Base-by-base conservation (phyloP, 2,888 invertebrate genomes). In the Lasiommata megera region DNA sequence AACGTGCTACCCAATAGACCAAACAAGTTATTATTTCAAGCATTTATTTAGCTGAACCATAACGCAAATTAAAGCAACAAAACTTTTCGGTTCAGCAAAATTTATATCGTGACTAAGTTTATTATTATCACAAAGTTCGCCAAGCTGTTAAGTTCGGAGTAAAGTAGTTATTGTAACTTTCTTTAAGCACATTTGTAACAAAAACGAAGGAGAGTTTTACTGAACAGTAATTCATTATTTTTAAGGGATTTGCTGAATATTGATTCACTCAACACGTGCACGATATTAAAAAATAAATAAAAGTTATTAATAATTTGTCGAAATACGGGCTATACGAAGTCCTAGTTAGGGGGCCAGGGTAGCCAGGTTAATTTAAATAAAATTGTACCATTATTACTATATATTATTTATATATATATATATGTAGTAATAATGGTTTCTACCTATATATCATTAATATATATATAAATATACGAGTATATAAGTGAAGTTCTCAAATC, bases 81-180 rank as follows among this genome's bases (percentile, higher is more conserved):
- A 40, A 41, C 18, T 18, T 23, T 38, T 40, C 6, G 5, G 41
- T 6, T 18, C n/a, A 41, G 18, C 41, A 6, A 41, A n/a, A n/a
- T 41, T 41, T 41, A 18, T 41, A n/a, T 41, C 18, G 23, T 18
- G 18, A 23, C 11, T 41, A 23, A 41, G 41, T 41, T 41, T 18
- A 23, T 41, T 41, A 41, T 23, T 6, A 23, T 41, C 41, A 12
- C 41, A 7, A 41, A 41, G 23, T 41, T 44, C 28, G 14, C 14
- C 12, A 14, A 28, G 28, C 28, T 41, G 41, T 41, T 3, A 28
- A 44, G 44, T 41, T 41, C 41, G n/a, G 23, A 23, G 6, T 23
- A 23, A 23, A 23, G 41, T 44, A 44, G 12, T 44, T 43, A 31
- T 37, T 40, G 38, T 47, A 46, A 47, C 36, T 41, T 46, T 37